Conservation (phyloP, 2,888 invertebrate genomes). For the Falcaria lacertinaria region DNA sequence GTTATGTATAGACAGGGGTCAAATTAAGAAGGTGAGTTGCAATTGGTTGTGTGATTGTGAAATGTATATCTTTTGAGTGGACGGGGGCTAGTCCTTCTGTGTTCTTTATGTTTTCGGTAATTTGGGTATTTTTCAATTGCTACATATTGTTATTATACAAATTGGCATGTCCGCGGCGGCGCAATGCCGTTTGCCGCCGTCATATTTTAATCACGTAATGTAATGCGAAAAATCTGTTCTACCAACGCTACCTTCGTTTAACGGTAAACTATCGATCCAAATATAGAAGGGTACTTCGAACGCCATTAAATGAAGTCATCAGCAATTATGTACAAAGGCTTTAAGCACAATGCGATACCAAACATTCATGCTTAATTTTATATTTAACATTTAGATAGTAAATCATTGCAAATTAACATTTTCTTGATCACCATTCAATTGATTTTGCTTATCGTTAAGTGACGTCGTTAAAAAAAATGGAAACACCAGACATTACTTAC, state of each 20-base stretch:
- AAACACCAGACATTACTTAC: slow-evolving; percentile 64
- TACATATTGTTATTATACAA: slow-evolving; percentile 28
- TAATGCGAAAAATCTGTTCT: slow-evolving; percentile 66
- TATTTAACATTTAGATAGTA: slow-evolving; percentile 26
- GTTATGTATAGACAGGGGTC: slow-evolving; percentile 12
- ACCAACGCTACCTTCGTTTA: slow-evolving; percentile 57
- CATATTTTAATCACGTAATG: slow-evolving; percentile 56
- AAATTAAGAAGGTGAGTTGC: slow-evolving; percentile 23
- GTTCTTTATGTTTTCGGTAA: slow-evolving; percentile 7
- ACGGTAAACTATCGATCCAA: slow-evolving; percentile 74
- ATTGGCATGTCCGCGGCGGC: slow-evolving; percentile 55
- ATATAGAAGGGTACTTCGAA: slow-evolving; percentile 65
- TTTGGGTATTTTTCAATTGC: slow-evolving; percentile 13
- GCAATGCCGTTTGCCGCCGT: slow-evolving; percentile 46
- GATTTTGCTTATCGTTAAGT: slow-evolving; percentile 23
- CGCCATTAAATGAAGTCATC: slow-evolving; percentile 63
- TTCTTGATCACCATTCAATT: slow-evolving; percentile 6
- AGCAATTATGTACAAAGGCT: slow-evolving; percentile 65
- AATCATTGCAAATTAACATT: not conserved
- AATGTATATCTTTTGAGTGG: not conserved
- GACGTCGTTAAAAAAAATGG: slow-evolving; percentile 57
- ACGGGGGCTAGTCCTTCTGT: not conserved
- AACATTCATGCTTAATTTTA: slow-evolving; percentile 61
- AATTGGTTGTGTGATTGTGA: slow-evolving; percentile 1
- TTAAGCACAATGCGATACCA: slow-evolving; percentile 61